These are phyloP conservation scores for Cyaniris semiargus DNA, from an alignment of 2,888 invertebrate species.

Conservation along the genomic window DNA sequence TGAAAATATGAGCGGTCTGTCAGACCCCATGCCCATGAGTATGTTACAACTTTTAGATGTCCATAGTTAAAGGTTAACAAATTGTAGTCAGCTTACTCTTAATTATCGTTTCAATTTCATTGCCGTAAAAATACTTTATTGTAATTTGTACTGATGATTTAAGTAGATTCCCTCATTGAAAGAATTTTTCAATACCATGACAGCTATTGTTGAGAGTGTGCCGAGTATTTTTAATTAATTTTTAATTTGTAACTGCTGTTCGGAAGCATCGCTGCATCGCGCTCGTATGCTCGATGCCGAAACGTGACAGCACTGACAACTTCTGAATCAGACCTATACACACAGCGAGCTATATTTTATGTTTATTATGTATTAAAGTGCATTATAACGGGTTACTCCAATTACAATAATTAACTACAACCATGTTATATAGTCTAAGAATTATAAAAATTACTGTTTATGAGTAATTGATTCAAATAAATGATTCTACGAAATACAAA, in stretches of 20 bases:
- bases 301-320: slow-evolving; percentile 60
- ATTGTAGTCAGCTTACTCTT: neutral
- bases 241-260: slow-evolving; percentile 41
- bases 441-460: neutral
- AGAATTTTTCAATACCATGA: slow-evolving; percentile 17
- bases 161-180: neutral
- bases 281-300: slow-evolving; percentile 60
- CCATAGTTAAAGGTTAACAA: too few relatives aligned
- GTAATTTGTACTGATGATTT: slow-evolving; percentile 37
- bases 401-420: too few relatives aligned
- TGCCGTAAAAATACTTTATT: neutral
- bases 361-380: too few relatives aligned
- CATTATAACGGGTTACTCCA: too few relatives aligned
- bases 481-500: too few relatives aligned
- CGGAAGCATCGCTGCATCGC: slow-evolving; percentile 44
- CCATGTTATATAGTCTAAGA: too few relatives aligned
- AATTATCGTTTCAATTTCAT: neutral
- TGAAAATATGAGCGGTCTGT: too few relatives aligned
- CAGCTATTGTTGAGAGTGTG: slow-evolving; percentile 35
- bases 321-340: slow-evolving; percentile 37
- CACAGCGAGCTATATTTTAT: too few relatives aligned
- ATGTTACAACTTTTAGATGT: too few relatives aligned
- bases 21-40: too few relatives aligned
- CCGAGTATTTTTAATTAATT: slow-evolving; percentile 40
- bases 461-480: too few relatives aligned